Conservation (phyloP, 2,797 vertebrate species). For the Mastacembelus armatus region DNA sequence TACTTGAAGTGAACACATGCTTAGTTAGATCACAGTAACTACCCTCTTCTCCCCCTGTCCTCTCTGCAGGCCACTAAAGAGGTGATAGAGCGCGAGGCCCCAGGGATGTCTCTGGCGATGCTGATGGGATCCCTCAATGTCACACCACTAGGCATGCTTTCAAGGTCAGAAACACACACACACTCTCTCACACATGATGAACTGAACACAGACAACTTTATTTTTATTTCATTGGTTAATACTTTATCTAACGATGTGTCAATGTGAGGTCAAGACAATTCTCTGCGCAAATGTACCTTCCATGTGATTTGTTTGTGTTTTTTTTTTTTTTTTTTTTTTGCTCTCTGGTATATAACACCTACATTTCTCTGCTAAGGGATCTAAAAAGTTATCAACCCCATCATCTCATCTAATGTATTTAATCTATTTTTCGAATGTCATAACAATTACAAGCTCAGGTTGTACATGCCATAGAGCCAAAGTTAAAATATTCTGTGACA, state of each 20-base stretch:
- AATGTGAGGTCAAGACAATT: no score
- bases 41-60: not conserved
- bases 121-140: conserved; percentile 99
- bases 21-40: conserved; percentile 25
- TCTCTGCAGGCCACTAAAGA: conserved; percentile 96
- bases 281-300: no score
- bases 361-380: no score
- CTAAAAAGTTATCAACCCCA: no score
- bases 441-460: not conserved
- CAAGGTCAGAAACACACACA: conserved; percentile 82
- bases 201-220: not conserved
- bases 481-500: conserved; percentile 12
- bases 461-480: not conserved
- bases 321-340: no score
- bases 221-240: not conserved
- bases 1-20: not conserved
- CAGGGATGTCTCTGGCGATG: conserved; percentile 98
- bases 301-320: no score
- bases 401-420: no score
- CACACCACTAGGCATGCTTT: conserved; percentile 98
- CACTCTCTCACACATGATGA: not conserved
- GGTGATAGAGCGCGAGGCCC: conserved; percentile 98
- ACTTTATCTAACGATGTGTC: not conserved
- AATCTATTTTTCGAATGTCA: no score
- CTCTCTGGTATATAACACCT: no score